These are phyloP conservation scores for Neotoma lepida DNA, from an alignment of 2,113 vertebrate species.

Conservation along the genomic window DNA sequence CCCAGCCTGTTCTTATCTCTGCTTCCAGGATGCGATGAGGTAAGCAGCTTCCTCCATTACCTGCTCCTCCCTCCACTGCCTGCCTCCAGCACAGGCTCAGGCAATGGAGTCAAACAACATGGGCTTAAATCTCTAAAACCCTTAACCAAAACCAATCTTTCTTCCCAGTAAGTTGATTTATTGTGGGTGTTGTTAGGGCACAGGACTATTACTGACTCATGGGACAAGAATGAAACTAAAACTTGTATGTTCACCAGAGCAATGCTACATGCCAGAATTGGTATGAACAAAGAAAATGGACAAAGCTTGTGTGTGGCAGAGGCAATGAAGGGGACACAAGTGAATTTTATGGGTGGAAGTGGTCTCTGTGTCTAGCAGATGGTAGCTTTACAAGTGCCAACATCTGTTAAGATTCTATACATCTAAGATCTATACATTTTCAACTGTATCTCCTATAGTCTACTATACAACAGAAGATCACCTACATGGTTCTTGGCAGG, in stretches of 20 bases:
- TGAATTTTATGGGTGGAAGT: not conserved
- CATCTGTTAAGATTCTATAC: not conserved
- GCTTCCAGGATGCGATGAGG: not conserved
- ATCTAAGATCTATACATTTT: rapidly evolving
- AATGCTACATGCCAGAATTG: rapidly evolving
- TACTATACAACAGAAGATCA: not conserved
- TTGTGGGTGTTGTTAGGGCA: not conserved
- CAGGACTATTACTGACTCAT: not conserved
- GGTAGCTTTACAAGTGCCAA: rapidly evolving
- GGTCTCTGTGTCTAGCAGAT: rapidly evolving
- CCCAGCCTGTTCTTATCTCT: not conserved
- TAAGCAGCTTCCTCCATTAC: not conserved
- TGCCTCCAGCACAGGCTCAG: not conserved
- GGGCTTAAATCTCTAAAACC: not conserved
- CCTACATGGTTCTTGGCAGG: not conserved
- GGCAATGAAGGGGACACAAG: rapidly evolving
- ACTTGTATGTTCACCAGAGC: not conserved
- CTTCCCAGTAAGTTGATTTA: not conserved
- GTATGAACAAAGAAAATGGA: no score
- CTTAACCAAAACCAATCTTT: not conserved
- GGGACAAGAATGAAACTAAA: not conserved
- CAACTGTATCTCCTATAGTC: not conserved
- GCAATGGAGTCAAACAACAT: not conserved
- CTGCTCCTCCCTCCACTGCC: not conserved
- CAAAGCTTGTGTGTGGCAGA: rapidly evolving